Conservation (phyloP, 2,888 invertebrate genomes). For the Drosophila multiciliata region DNA sequence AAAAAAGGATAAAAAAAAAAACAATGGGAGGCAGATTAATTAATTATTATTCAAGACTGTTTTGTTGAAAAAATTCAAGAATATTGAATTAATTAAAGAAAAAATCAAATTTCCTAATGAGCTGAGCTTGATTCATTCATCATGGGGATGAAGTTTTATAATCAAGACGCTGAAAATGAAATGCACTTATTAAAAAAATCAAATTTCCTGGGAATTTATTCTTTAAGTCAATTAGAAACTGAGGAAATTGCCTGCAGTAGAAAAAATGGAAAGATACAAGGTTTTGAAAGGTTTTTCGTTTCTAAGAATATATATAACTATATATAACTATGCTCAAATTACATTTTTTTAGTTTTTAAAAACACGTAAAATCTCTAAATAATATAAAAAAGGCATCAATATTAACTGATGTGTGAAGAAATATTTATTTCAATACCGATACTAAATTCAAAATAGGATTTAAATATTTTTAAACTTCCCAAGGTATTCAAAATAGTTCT, state of each 20-base stretch:
- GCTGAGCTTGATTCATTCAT: not conserved
- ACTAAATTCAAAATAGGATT: not conserved
- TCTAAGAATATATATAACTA: too few species aligned
- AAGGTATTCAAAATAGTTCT: not conserved
- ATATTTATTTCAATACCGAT: not conserved
- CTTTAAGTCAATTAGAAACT: not conserved
- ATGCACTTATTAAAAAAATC: not conserved
- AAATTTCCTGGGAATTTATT: not conserved
- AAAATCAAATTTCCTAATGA: not conserved
- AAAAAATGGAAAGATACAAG: not conserved
- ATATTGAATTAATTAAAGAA: not conserved
- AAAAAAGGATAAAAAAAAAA: not conserved
- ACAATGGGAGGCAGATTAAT: not conserved
- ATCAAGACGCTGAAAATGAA: not conserved
- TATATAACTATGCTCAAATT: not conserved
- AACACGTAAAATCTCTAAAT: not conserved
- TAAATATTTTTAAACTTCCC: not conserved
- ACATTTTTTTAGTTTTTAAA: not conserved
- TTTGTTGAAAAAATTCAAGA: not conserved
- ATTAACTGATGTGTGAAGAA: not conserved
- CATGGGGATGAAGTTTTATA: not conserved
- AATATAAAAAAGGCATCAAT: not conserved
- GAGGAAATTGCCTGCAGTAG: not conserved
- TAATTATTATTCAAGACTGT: conserved; percentile 2
- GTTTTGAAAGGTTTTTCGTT: not conserved